Evolutionary conservation across 2,888 invertebrate species (phyloP), one percentile per base, ranked within the genome.

Genomic region (Acronicta leporina): DNA sequence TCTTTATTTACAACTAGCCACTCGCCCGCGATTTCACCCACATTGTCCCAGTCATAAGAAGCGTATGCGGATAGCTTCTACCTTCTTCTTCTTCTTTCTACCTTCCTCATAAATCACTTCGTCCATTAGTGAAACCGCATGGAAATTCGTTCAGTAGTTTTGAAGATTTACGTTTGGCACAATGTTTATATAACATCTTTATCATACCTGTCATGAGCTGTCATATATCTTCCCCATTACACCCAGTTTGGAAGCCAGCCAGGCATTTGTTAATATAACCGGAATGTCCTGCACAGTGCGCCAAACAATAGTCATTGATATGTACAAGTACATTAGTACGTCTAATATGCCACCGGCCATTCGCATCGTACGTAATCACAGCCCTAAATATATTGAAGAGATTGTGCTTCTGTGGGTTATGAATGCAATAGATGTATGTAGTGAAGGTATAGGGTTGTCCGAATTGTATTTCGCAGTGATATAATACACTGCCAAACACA

Each of bases 231-330:
- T 25, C 14, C 45, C 55, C 55, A 56, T 58, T 40, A 43, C 47
- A 68, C 58, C 33, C 33, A 48, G n/a, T 58, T 75, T 84, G 83
- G 82, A 71, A 46, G 48, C 41, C 43, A 51, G 77, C 84, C 84
- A 83, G 72, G 65, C 67, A 74, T 77, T 77, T 63, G 75, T 78
- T 80, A 80, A 78, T 83, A 77, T 75, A 72, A 52, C 56, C 25
- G 68, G 60, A 66, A 66, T 73, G 60, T 65, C 59, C 60, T 57
- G 56, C 48, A 65, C 69, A 68, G 13, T 50, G 47, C 52, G 27
- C 49, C 46, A 45, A 45, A 73, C 76, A 81, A 78, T 77, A 64
- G 66, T 67, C 68, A 59, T 60, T 51, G 63, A 63, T 53, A 40
- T 58, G 50, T n/a, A n/a, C n/a, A n/a, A n/a, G n/a, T 53, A 57